These are phyloP conservation scores for Poeciliopsis turrubarensis DNA, from an alignment of 2,113 vertebrate genomes.

Conservation along the genomic window DNA sequence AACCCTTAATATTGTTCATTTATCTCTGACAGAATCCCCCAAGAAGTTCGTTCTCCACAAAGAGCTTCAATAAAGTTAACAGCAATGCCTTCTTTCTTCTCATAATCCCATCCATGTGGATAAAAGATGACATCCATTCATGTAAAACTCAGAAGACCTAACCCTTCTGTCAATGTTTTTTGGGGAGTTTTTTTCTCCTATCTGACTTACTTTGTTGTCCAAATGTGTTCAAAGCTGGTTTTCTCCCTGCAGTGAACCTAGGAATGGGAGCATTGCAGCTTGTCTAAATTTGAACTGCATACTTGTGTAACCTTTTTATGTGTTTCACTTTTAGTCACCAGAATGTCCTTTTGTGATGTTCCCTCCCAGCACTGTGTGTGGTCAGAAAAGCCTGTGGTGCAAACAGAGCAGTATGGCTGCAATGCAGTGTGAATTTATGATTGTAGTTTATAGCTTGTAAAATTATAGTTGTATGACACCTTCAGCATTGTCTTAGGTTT, in stretches of 20 bases:
- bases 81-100: constrained; percentile 51
- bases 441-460: background rate
- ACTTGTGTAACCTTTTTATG: constrained; percentile 1
- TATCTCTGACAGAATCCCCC: constrained; percentile 39
- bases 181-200: constrained; percentile 42
- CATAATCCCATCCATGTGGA: constrained; percentile 45
- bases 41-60: constrained; percentile 37
- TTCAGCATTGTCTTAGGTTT: background rate
- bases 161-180: constrained; percentile 22
- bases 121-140: constrained; percentile 47
- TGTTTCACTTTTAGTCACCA: background rate
- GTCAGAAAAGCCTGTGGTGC: constrained; percentile 42
- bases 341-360: constrained; percentile 24
- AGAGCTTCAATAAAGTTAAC: constrained; percentile 20
- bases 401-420: constrained; percentile 35
- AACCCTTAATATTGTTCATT: constrained; percentile 12
- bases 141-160: constrained; percentile 33
- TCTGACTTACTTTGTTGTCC: constrained; percentile 24
- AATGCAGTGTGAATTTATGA: constrained; percentile 9
- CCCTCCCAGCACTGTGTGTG: constrained; percentile 44
- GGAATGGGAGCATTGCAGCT: background rate
- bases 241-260: constrained; percentile 4
- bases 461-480: background rate
- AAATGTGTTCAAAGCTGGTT: background rate
- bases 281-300: constrained; percentile 9